phyloP scores from a whole-genome alignment of 2,888 invertebrate genomes.

The Actias luna region DNA sequence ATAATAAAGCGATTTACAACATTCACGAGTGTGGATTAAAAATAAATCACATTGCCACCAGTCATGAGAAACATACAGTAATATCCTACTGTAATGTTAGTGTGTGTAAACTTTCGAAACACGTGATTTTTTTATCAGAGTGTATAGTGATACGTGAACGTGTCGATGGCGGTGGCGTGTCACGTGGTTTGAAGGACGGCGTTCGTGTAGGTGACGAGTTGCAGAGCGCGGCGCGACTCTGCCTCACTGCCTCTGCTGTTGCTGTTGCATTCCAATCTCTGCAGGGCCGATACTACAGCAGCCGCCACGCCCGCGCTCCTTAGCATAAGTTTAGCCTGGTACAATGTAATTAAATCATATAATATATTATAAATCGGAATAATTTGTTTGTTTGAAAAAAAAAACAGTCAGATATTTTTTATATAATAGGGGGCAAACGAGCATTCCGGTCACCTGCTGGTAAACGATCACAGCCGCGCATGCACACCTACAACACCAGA shows the following conservation, averaged over 20 bases:
- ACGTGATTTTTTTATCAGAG: conserved; percentile 6
- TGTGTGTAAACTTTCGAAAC: neutral
- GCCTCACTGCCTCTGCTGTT: conserved; percentile 30
- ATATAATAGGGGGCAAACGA: too few species aligned
- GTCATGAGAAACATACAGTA: neutral
- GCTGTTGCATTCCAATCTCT: conserved; percentile 46
- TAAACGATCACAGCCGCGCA: too few species aligned
- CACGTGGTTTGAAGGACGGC: conserved; percentile 61
- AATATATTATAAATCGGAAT: too few species aligned
- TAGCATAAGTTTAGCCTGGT: conserved; percentile 66
- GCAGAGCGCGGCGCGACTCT: conserved; percentile 49
- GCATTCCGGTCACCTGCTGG: too few species aligned
- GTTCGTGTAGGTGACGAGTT: conserved; percentile 64
- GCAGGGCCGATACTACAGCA: conserved; percentile 55
- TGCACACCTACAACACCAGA: too few species aligned
- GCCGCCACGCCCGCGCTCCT: conserved; percentile 62
- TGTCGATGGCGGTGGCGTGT: conserved; percentile 21
- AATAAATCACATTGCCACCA: neutral
- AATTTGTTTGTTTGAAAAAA: too few species aligned
- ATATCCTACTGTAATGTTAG: neutral
- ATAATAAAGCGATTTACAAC: neutral
- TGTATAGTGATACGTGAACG: neutral
- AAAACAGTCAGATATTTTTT: too few species aligned
- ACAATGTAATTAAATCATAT: neutral
- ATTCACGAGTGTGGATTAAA: neutral